phyloP scores from a whole-genome alignment of 2,888 invertebrate genomes.

The Poecilobothrus nobilitatus region DNA sequence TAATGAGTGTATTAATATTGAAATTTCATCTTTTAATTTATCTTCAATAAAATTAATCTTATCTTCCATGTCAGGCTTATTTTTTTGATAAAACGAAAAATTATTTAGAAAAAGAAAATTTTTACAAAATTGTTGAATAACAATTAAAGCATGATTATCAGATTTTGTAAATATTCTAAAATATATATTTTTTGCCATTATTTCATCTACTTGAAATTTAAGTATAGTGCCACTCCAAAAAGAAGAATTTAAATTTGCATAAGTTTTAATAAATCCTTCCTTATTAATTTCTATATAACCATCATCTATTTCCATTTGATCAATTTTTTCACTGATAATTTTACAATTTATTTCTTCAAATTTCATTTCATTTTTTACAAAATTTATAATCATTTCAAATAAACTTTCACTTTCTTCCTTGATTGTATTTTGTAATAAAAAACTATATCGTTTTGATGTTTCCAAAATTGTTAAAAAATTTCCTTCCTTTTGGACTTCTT shows the following conservation, averaged over 20 bases:
- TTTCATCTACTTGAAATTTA: conserved; percentile 1
- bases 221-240: background rate
- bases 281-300: background rate
- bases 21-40: background rate
- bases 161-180: background rate
- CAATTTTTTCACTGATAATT: background rate
- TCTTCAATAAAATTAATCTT: background rate
- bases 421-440: background rate
- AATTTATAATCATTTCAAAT: background rate
- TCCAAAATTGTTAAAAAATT: background rate
- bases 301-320: conserved; percentile 5
- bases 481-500: background rate
- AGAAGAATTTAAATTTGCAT: background rate
- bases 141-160: background rate
- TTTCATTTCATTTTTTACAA: background rate
- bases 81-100: background rate
- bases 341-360: background rate
- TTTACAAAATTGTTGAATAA: background rate
- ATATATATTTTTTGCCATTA: background rate
- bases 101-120: background rate
- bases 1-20: background rate
- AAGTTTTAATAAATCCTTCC: background rate
- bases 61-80: no score
- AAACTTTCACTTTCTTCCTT: background rate
- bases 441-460: background rate